These are phyloP conservation scores for Leiothrix lutea DNA, from an alignment of 2,113 vertebrate genomes.

Conservation along the genomic window DNA sequence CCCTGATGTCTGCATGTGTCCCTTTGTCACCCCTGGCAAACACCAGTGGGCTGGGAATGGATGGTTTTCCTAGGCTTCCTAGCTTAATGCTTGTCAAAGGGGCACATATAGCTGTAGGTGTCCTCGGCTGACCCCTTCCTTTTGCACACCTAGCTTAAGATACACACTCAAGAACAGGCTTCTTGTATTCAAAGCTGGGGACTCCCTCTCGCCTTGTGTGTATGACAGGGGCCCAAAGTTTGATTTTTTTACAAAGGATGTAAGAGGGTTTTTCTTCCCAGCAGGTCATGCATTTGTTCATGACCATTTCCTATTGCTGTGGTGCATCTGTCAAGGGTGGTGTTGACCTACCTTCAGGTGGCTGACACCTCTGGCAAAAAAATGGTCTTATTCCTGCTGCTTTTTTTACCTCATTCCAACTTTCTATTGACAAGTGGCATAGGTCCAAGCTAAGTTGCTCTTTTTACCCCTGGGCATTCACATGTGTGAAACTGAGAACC, in stretches of 20 bases:
- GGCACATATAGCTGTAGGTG: neutral
- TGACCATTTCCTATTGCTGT: accelerated
- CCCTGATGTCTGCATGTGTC: neutral
- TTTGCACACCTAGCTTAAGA: neutral
- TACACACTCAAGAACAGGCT: neutral
- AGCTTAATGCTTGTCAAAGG: neutral
- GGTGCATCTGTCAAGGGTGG: neutral
- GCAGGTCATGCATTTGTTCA: neutral
- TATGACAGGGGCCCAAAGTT: neutral
- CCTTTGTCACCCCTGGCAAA: constrained; percentile 14
- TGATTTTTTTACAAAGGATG: neutral
- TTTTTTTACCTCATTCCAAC: neutral
- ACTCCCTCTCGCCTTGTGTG: neutral
- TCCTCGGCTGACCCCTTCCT: neutral
- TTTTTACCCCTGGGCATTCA: neutral
- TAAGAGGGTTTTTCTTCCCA: neutral
- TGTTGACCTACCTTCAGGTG: neutral
- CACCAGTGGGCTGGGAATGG: neutral
- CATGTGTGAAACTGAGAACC: neutral
- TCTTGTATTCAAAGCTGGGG: neutral
- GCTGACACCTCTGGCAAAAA: neutral
- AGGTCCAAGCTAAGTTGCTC: neutral
- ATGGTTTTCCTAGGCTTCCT: neutral
- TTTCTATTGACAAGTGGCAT: neutral
- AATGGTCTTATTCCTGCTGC: neutral